Evolutionary conservation across 2,888 invertebrate species (phyloP).

Genomic region (Zygothrica quintamaculata): DNA sequence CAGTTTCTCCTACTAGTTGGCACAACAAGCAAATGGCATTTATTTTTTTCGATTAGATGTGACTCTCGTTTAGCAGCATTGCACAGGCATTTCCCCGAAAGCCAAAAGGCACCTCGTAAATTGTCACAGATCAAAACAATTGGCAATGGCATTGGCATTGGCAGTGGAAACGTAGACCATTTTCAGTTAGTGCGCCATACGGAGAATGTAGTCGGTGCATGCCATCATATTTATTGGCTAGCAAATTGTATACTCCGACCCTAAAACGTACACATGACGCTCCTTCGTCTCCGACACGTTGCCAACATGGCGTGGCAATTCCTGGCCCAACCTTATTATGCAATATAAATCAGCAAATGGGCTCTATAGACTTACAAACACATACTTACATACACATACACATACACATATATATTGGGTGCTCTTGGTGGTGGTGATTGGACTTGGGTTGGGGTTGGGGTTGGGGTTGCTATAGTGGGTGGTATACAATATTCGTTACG

Average conservation of each 20-base stretch:
- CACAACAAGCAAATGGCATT: conserved; percentile 52
- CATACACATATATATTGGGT: neutral
- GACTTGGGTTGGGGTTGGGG: conserved; percentile 4
- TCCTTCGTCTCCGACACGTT: conserved; percentile 22
- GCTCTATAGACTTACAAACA: conserved; percentile 43
- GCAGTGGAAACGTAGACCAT: neutral
- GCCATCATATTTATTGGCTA: conserved; percentile 77
- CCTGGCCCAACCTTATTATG: conserved; percentile 79
- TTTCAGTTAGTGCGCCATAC: conserved; percentile 18
- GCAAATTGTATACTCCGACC: conserved; percentile 66
- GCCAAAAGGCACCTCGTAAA: conserved; percentile 51
- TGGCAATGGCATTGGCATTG: conserved; percentile 40
- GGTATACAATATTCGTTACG: conserved; percentile 6
- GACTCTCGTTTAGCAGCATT: conserved; percentile 15
- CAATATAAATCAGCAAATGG: conserved; percentile 83
- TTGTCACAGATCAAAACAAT: conserved; percentile 74
- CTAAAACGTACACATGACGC: conserved; percentile 40
- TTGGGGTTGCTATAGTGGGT: neutral
- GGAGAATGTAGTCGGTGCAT: conserved; percentile 49
- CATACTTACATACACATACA: conserved; percentile 1
- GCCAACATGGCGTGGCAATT: conserved; percentile 72
- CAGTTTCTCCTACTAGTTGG: conserved; percentile 35
- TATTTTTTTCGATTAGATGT: conserved; percentile 67
- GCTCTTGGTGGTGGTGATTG: neutral
- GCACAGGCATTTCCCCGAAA: conserved; percentile 30